Conservation (phyloP, 2,797 vertebrate genomes). For the Alectoris magna region DNA sequence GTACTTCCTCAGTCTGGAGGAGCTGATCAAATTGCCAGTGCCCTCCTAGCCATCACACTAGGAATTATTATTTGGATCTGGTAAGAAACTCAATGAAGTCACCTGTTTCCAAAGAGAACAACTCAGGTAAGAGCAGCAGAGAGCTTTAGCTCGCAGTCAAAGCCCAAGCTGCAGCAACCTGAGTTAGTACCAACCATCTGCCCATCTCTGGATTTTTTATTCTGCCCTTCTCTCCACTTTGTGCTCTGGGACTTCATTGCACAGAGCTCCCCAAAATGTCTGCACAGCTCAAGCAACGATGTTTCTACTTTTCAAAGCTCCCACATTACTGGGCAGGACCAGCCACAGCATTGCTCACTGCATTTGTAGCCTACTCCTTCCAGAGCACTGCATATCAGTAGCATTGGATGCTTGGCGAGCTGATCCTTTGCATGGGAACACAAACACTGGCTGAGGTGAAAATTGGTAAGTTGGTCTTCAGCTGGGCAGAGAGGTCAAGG, state of each 20-base stretch:
- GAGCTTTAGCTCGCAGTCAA: not conserved
- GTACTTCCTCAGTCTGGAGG: not conserved
- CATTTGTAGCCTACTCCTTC: not conserved
- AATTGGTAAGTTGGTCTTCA: not conserved
- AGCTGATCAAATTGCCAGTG: not conserved
- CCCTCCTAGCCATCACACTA: not conserved
- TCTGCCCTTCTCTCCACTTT: not conserved
- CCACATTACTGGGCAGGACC: not conserved
- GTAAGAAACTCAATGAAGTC: not conserved
- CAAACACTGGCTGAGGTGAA: not conserved
- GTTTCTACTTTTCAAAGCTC: not conserved
- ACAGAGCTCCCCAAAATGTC: not conserved
- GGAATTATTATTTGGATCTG: not conserved
- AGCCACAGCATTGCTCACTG: not conserved
- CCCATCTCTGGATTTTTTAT: not conserved
- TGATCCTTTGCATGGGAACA: not conserved
- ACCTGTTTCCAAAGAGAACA: not conserved
- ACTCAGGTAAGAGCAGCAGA: not conserved
- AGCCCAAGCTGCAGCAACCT: not conserved
- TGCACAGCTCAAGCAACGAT: not conserved
- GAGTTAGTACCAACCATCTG: not conserved
- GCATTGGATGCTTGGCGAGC: not conserved
- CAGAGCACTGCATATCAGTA: not conserved
- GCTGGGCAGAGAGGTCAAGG: not conserved
- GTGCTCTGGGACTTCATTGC: not conserved